Base-by-base conservation (phyloP, 2,113 vertebrate genomes). In the Xiphophorus couchianus region DNA sequence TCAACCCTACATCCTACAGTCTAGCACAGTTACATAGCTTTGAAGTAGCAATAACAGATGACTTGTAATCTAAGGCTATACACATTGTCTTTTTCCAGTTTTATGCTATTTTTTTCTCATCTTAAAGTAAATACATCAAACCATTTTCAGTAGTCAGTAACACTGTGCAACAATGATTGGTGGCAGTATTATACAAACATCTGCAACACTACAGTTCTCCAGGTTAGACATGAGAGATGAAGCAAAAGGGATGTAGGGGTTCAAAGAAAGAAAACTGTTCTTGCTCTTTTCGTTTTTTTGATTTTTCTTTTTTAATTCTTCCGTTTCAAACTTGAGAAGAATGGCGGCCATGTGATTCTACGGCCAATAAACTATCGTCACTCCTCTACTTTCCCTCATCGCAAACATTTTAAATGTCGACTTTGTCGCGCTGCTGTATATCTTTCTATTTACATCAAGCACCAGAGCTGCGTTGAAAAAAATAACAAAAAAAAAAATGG, bases 121-220 rank as follows among this genome's bases (percentile, higher is more conserved):
- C 89, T 87, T 88, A 91, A 94, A 95, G 91, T 95, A 93, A 93
- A 93, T 93, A 95, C 94, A 94, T 93, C 93, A 92, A 94, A 92
- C 90, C 93, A 85, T 92, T 62, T 90, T 94, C 93, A 95, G 94
- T 95, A 94, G 94, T 95, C 94, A 92, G 93, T 93, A 93, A 95
- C 92, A 94, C 92, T 93, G 93, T 94, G 94, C 91, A 93, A 95
- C 94, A 93, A 93, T 93, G 92, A 94, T 92, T 73, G 87, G 92
- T 93, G 94, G 94, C 94, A 94, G 93, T 94, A 94, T 93, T 92
- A 94, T 91, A 94, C 93, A 94, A 93, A 95, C 88, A 88, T 85
- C 84, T 92, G 91, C 88, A 80, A 89, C 91, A 84, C 90, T 84
- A 88, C 73, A 90, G 87, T 93, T 90, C 89, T 92, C 85, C 87